Evolutionary conservation across 2,113 vertebrate species (phyloP), one percentile per base, ranked within the genome.

Genomic region (Ranitomeya variabilis): DNA sequence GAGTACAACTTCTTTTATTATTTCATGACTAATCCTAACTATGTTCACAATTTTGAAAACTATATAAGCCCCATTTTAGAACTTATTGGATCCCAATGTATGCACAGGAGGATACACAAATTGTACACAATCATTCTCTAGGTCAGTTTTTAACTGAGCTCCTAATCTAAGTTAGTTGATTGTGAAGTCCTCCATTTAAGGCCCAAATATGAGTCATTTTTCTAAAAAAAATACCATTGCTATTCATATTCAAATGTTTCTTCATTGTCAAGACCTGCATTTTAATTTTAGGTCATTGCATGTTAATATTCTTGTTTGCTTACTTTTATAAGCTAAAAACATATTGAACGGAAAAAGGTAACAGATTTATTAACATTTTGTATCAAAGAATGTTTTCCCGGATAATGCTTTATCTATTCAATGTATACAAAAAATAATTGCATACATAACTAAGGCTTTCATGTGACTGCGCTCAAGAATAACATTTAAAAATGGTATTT

Each of bases 361-460:
- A 79, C 52, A 73, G 64, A 81, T 87, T 73, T 57, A 87, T 79
- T 71, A 81, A 67, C 67, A 88, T 88, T 88, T 81, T 45, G 19
- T 87, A 51, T 80, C 77, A 87, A 66, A 83, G 19, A 83, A 83
- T 67, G 81, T 83, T 81, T 83, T 13, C 18, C 14, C 16, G 62
- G 10, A 66, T 59, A 69, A 18, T 52, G 19, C 81, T 67, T 83
- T 67, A 83, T 69, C 62, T 83, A 67, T 64, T 66, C 31, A 83
- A 54, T 83, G 81, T 67, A 83, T 67, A 67, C 80, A 83, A 83
- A 76, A 77, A 83, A 66, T 83, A 83, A 83, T 83, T 83, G 81
- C 81, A 83, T 23, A 83, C 81, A 83, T 69, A 83, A 67, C 11
- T 83, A 37, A 23, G 81, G 14, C 31, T 83, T 83, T 83, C 64